Percentiles rank a stretch among this genome's conserved stretches.
Conservation (phyloP, 2,797 vertebrate genomes). For the Parotocinclus haroldoi region DNA sequence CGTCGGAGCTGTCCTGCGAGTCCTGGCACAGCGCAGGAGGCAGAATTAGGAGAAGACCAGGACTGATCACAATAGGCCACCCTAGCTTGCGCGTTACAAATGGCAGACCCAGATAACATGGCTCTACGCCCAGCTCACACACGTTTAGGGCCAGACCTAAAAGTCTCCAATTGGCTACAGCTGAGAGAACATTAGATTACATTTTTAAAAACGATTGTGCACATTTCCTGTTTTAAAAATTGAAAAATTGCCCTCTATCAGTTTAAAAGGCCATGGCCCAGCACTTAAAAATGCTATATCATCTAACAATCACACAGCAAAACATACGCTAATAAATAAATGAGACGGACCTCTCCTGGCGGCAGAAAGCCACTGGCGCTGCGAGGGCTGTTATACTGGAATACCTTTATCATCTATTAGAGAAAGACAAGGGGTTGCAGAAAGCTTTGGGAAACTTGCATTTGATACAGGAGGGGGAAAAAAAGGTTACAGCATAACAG, state of each 20-base stretch:
- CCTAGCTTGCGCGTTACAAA: too few relatives aligned
- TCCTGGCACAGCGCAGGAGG: conserved; percentile 67
- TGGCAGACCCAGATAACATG: too few relatives aligned
- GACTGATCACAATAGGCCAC: too few relatives aligned
- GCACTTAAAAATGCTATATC: too few relatives aligned
- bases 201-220: too few relatives aligned
- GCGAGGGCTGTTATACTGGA: conserved; percentile 79
- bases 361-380: conserved; percentile 74
- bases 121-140: too few relatives aligned
- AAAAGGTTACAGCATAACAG: conserved; percentile 32
- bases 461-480: conserved; percentile 39
- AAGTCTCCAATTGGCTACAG: too few relatives aligned
- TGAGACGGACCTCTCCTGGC: conserved; percentile 77
- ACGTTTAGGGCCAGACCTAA: too few relatives aligned
- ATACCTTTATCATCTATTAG: conserved; percentile 80
- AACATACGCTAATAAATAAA: conserved; percentile 60
- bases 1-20: conserved; percentile 93
- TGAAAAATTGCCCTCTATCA: too few relatives aligned
- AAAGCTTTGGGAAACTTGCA: conserved; percentile 56
- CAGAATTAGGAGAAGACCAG: neutral
- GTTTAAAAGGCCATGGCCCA: too few relatives aligned
- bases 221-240: too few relatives aligned
- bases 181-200: too few relatives aligned
- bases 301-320: conserved; percentile 56
- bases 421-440: conserved; percentile 62